Evolutionary conservation across 2,797 vertebrate species (phyloP).

Genomic region (Cottoperca gobio): DNA sequence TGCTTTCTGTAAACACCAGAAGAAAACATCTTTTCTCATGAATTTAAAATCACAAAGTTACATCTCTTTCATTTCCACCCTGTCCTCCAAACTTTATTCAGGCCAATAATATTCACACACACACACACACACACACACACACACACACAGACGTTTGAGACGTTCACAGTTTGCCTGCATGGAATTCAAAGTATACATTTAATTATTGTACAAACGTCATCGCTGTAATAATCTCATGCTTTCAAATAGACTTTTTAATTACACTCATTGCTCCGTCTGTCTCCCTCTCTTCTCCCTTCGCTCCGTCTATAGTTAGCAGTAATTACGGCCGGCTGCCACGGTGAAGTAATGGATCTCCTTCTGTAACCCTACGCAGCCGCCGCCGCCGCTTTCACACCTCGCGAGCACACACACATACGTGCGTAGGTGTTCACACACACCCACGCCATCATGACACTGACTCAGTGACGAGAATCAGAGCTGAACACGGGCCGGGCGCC

Average conservation of each 20-base stretch:
- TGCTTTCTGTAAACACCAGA: too few species aligned
- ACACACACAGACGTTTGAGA: neutral
- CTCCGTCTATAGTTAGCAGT: constrained; percentile 79
- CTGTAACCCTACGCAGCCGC: constrained; percentile 70
- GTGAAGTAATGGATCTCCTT: constrained; percentile 74
- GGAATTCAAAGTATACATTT: constrained; percentile 22
- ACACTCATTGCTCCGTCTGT: constrained; percentile 65
- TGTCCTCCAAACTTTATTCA: neutral
- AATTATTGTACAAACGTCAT: constrained; percentile 42
- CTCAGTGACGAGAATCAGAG: constrained; percentile 45
- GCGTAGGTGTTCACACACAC: constrained; percentile 56
- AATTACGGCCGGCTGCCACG: constrained; percentile 79
- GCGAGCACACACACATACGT: constrained; percentile 40
- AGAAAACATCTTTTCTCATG: neutral
- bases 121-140: neutral
- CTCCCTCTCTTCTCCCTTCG: constrained; percentile 47
- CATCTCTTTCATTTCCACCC: neutral
- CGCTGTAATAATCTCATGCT: constrained; percentile 59
- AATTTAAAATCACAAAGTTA: neutral
- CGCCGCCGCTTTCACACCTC: constrained; percentile 55
- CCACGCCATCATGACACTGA: constrained; percentile 27
- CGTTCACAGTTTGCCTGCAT: constrained; percentile 17
- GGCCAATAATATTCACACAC: too few species aligned
- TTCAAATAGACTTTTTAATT: constrained; percentile 82
- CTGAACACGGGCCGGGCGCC: constrained; percentile 4